Base-by-base conservation (phyloP, 2,797 vertebrate species). In the Meriones psammophilus region DNA sequence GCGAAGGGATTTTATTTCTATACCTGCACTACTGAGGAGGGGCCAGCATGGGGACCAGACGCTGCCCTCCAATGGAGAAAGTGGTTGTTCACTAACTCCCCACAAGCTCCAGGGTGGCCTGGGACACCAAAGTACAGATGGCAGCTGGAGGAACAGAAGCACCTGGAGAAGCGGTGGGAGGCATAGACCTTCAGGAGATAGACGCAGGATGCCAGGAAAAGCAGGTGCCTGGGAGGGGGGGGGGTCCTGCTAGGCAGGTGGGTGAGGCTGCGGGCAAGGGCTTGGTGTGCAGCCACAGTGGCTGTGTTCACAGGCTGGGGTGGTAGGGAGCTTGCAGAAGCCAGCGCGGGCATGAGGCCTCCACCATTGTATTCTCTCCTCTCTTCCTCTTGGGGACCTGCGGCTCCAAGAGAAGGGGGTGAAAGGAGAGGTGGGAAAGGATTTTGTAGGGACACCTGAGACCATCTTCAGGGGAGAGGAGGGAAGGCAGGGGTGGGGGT, bases 391-490 rank as follows among this genome's bases (percentile, higher is more conserved):
- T 22, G 39, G 46, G 56, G 46, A 73, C 39, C 36, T 3, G 86
- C 60, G 74, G 76, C 20, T 26, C 22, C 2, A 30, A n/a, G 71
- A 66, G 9, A 17, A 71, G 39, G 78, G 18, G 71, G 30, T 58
- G 39, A 28, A 85, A 83, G 86, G 77, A 80, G 71, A 10, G 50
- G 60, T 50, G 64, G 84, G 89, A 92, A 73, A 93, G 86, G 96
- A 87, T 86, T 95, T 80, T 92, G 78, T 83, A 8, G 64, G 92
- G 96, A 97, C 90, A 94, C 95, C 96, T 97, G 97, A 97, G 96
- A 97, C 96, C 88, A 93, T 92, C 93, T 73, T 22, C 88, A 69
- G 92, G 26, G 56, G 54, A 42, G 76, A 26, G 93, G 92, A 56
- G 79, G 77, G 83, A 22, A 30, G 60, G 76, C 7, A 56, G 58